Percentiles rank a stretch among this genome's conserved stretches.
Conservation (phyloP, 2,113 vertebrate species). For the Phylloscopus whistleri region DNA sequence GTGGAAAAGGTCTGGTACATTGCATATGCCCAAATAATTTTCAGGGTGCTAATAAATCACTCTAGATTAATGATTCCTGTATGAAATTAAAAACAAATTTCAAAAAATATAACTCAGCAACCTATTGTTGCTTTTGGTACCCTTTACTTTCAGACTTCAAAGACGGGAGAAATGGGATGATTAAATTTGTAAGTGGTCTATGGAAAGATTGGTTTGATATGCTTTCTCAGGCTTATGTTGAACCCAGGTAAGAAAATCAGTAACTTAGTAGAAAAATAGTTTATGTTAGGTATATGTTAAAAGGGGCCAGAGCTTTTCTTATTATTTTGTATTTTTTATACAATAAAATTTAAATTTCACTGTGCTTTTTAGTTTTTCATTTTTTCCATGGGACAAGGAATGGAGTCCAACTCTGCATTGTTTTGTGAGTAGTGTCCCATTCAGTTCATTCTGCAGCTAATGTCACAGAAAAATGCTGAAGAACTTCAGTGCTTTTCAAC, state of each 20-base stretch:
- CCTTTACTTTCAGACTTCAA: background rate
- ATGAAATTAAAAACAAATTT: background rate
- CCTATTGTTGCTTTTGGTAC: background rate
- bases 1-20: background rate
- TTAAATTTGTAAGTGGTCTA: background rate
- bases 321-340: background rate
- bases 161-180: background rate
- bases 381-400: background rate
- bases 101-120: background rate
- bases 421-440: background rate
- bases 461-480: background rate
- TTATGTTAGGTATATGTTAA: background rate
- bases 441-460: background rate
- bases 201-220: background rate
- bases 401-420: background rate
- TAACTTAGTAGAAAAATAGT: background rate
- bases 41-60: background rate
- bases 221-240: background rate
- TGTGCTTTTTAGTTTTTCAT: background rate
- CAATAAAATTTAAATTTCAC: background rate
- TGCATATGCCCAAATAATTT: background rate
- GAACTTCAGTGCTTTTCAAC: background rate
- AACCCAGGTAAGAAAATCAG: background rate
- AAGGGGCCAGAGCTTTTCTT: background rate
- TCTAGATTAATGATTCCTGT: background rate